Conservation (phyloP, 30 jellyfish, hydroid and myxozoan genomes). For the Mastigias papua region DNA sequence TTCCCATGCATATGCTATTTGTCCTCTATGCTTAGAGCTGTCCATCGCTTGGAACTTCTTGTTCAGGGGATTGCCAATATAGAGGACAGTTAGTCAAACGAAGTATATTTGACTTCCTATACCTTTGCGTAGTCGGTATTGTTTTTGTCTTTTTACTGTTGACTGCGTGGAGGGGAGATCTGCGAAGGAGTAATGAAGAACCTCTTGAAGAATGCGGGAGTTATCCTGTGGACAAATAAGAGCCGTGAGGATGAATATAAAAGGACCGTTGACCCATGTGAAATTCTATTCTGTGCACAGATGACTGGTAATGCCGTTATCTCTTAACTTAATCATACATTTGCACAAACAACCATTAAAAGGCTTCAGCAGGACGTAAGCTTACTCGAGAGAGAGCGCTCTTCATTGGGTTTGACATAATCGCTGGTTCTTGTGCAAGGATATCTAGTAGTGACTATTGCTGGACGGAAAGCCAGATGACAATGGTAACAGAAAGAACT, state of each 20-base stretch:
- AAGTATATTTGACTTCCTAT: neutral
- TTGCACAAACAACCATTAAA: slow-evolving; percentile 65
- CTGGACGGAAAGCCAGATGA: slow-evolving; percentile 5
- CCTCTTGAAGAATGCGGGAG: slow-evolving; percentile 25
- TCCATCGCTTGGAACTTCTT: neutral
- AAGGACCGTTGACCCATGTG: slow-evolving; percentile 65
- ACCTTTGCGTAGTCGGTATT: neutral
- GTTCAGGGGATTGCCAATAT: neutral
- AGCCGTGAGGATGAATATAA: slow-evolving; percentile 8
- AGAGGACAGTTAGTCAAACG: neutral
- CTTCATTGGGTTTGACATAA: neutral
- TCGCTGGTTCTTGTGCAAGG: neutral
- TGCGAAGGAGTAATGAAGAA: slow-evolving; percentile 16
- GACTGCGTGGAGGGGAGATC: neutral
- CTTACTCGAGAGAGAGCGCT: neutral
- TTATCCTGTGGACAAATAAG: slow-evolving; percentile 24
- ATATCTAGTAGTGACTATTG: neutral
- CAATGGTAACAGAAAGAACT: slow-evolving; percentile 57
- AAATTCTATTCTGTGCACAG: slow-evolving; percentile 33
- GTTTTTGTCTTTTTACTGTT: neutral
- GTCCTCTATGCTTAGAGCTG: neutral
- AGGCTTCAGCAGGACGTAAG: neutral
- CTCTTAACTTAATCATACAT: slow-evolving; percentile 36
- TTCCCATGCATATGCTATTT: no score
- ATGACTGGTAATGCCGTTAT: slow-evolving; percentile 60